phyloP scores from a whole-genome alignment of 35 echinoderm and acorn worm genomes.

The Anneissia japonica region DNA sequence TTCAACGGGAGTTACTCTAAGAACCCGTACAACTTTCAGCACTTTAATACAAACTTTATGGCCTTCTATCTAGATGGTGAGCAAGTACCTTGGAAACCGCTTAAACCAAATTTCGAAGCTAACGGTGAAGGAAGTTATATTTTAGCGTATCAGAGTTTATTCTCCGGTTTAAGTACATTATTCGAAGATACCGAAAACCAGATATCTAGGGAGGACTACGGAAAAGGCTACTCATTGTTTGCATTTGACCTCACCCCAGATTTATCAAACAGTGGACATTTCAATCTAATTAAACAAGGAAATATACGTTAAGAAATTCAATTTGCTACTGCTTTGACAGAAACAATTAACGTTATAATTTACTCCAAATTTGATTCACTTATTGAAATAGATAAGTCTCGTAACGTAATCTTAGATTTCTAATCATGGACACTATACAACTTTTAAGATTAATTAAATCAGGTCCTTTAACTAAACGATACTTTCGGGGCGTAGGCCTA shows the following conservation, averaged over 20 bases:
- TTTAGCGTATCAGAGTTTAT: constrained; percentile 43
- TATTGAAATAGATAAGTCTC: constrained; percentile 61
- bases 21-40: constrained; percentile 61
- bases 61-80: constrained; percentile 54
- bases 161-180: constrained; percentile 51
- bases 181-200: constrained; percentile 25
- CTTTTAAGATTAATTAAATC: not conserved
- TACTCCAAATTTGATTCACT: constrained; percentile 73
- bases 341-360: constrained; percentile 55
- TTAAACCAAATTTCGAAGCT: constrained; percentile 37
- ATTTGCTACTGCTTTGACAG: constrained; percentile 27
- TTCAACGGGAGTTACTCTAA: constrained; percentile 31
- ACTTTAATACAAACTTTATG: constrained; percentile 42
- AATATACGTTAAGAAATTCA: constrained; percentile 67
- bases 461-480: not conserved
- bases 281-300: constrained; percentile 52
- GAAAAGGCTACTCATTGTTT: constrained; percentile 49
- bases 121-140: constrained; percentile 28
- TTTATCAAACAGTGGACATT: constrained; percentile 29
- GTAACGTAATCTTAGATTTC: constrained; percentile 51
- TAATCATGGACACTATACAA: not conserved
- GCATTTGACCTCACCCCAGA: constrained; percentile 70
- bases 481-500: constrained; percentile 32
- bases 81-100: constrained; percentile 59
- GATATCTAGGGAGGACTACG: constrained; percentile 35